Evolutionary conservation across 2,888 invertebrate species (phyloP), one percentile per base, ranked within the genome.

Genomic region (Holacanthella duospinosa): DNA sequence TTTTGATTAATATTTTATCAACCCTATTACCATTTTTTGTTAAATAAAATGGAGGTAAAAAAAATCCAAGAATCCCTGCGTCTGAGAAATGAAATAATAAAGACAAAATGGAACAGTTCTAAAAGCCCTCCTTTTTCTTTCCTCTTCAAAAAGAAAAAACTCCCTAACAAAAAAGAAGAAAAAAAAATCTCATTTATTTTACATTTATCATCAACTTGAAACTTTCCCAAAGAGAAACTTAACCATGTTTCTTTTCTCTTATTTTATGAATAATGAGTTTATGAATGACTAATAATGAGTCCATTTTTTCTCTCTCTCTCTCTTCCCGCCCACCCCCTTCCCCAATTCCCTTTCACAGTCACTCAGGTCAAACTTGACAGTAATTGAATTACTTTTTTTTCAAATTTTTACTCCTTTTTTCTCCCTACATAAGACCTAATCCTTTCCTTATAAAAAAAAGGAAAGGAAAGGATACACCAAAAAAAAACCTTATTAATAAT

Each of bases 401-500:
- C 4, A 21, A 16, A 48, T 4, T 48, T 48, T 48, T 21, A 9
- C 48, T 48, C 48, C 48, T 4, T n/a, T n/a, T n/a, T n/a, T n/a
- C n/a, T n/a, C n/a, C n/a, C n/a, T n/a, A n/a, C n/a, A n/a, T n/a
- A n/a, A n/a, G n/a, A n/a, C n/a, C n/a, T n/a, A n/a, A n/a, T n/a
- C n/a, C n/a, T n/a, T n/a, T n/a, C n/a, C n/a, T n/a, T n/a, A n/a
- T n/a, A n/a, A n/a, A n/a, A n/a, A n/a, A n/a, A n/a, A n/a, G n/a
- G n/a, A n/a, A n/a, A n/a, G n/a, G n/a, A n/a, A n/a, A n/a, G n/a
- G n/a, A n/a, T n/a, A n/a, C n/a, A n/a, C n/a, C n/a, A n/a, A n/a
- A n/a, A n/a, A n/a, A n/a, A n/a, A 53, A 29, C 62, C 55, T 68
- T 55, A 71, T 72, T 67, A 72, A 72, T 70, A 68, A 72, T 72